A percentile compares a stretch with the other conserved stretches of the same genome.
Evolutionary conservation across 1,140 invertebrate species (phyloP).

Genomic region (Euwallacea fornicatus): DNA sequence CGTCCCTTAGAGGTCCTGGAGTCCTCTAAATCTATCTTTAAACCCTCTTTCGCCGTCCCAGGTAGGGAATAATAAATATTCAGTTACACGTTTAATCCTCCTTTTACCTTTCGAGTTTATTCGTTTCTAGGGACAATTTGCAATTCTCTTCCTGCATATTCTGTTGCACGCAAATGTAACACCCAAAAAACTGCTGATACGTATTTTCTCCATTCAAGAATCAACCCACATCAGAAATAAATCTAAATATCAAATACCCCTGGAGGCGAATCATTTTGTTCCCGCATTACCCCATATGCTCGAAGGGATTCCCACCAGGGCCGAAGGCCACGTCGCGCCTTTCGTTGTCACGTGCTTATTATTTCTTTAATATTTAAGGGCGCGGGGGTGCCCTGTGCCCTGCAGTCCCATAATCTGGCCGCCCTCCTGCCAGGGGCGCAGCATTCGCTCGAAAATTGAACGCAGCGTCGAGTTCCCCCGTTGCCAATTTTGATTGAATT

Average conservation of each 20-base stretch:
- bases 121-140: conserved; percentile 7
- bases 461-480: conserved; percentile 2
- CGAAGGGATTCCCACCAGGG: background rate
- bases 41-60: conserved; percentile 6
- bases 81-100: conserved; percentile 12
- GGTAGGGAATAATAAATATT: conserved; percentile 14
- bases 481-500: conserved; percentile 28
- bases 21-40: conserved; percentile 13
- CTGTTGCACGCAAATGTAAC: too few species aligned
- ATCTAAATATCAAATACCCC: background rate
- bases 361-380: conserved; percentile 39
- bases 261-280: background rate
- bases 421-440: conserved; percentile 1
- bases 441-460: conserved; percentile 8
- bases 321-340: conserved; percentile 24
- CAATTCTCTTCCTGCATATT: background rate
- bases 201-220: too few species aligned
- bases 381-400: background rate
- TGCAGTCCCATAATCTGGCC: conserved; percentile 10
- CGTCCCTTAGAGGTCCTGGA: background rate
- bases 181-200: too few species aligned
- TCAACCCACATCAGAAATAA: too few species aligned
- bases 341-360: conserved; percentile 37
- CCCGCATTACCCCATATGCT: background rate
- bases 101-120: conserved; percentile 8